Evolutionary conservation across 1,140 invertebrate species (phyloP), one percentile per base, ranked within the genome.

Genomic region (Phortica variegata): DNA sequence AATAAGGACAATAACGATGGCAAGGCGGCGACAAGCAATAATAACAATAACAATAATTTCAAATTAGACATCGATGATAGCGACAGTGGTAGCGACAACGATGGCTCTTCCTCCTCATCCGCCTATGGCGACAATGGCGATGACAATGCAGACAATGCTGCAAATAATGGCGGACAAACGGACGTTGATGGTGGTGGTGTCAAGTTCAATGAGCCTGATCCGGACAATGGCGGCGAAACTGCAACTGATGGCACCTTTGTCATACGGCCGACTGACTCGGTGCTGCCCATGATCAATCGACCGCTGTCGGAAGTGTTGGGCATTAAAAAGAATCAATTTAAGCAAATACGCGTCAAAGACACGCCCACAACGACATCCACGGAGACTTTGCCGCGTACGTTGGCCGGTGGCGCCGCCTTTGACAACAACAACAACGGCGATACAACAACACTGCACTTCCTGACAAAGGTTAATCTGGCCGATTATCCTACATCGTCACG

Each of bases 311-410:
- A 76, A 53, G 73, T 76, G 13, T 48, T 76, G 31, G 74, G 74
- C 41, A 76, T 76, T 23, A 76, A 76, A 40, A 76, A 76, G 53
- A 75, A 76, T 47, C 73, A 76, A 49, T 76, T 76, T 45, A 74
- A 72, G 42, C 70, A 76, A 55, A 74, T 74, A 13, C 61, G 73
- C 0, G 65, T 76, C n/a, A 56, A 56, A 36, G 57, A 44, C 58
- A 58, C 3, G 52, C 61, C 37, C 51, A 65, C 55, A 21, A 47
- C 47, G n/a, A 33, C 51, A 26, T 16, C 41, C 15, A 42, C 40
- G 10, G 50, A 47, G 16, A 7, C 44, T 13, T 8, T 37, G n/a
- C 3, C 66, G 42, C 56, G 58, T 31, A 49, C 52, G 9, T 16
- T 61, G 39, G 55, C 32, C 0, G 52, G 9, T n/a, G 34, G 47